Evolutionary conservation across 1,140 invertebrate genomes (phyloP).

Genomic region (Drosophila tsacasi): DNA sequence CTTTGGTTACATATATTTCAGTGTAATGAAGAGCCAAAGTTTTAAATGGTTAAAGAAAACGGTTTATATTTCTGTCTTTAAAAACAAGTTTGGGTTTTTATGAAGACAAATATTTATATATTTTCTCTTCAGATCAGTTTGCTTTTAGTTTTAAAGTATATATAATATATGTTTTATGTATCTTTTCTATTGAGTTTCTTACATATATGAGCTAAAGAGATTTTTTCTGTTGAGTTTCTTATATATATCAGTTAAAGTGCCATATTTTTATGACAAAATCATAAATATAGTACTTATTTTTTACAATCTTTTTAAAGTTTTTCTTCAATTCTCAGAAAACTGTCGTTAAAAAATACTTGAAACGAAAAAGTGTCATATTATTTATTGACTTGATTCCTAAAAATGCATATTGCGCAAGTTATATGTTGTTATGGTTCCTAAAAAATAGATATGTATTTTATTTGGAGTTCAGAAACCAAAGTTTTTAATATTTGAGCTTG

Average conservation of each 20-base stretch:
- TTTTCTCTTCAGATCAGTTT: not conserved
- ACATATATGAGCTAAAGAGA: not conserved
- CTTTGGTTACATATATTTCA: slow-evolving; percentile 37
- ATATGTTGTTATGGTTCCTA: slow-evolving; percentile 5
- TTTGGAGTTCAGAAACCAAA: not conserved
- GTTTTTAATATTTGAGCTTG: not conserved
- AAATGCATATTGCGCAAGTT: slow-evolving; percentile 6
- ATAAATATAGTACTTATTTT: slow-evolving; percentile 4
- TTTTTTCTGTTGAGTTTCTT: not conserved
- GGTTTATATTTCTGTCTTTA: not conserved
- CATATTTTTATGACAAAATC: slow-evolving; percentile 1
- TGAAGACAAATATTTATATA: not conserved
- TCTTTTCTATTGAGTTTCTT: not conserved
- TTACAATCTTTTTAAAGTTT: not conserved
- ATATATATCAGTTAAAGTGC: not conserved
- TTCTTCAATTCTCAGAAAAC: not conserved
- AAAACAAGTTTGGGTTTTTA: not conserved
- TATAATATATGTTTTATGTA: not conserved
- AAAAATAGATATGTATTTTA: not conserved
- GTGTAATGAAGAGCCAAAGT: slow-evolving; percentile 35
- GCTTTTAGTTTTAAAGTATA: not conserved
- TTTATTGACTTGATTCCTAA: slow-evolving; percentile 21
- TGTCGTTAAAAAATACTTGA: slow-evolving; percentile 7
- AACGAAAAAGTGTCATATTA: slow-evolving; percentile 17
- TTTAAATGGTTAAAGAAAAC: not conserved